These are phyloP conservation scores for Hylomyscus alleni DNA, from an alignment of 2,797 vertebrate species.

Conservation along the genomic window DNA sequence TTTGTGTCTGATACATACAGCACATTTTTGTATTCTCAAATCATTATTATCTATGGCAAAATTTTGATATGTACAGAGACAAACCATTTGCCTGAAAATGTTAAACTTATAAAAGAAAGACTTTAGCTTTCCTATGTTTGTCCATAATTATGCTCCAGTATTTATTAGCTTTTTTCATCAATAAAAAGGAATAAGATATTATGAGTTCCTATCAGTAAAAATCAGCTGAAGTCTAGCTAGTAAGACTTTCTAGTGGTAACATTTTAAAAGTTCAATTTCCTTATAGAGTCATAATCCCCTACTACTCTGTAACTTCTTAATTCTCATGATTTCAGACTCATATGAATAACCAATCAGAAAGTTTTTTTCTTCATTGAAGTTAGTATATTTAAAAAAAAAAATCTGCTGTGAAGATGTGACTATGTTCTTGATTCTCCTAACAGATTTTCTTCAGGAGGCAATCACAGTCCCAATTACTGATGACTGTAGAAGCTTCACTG, in stretches of 20 bases:
- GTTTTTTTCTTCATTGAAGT: not conserved
- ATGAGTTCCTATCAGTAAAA: constrained; percentile 23
- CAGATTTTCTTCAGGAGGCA: not conserved
- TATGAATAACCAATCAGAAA: not conserved
- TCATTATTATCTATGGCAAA: not conserved
- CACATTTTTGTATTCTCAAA: not conserved
- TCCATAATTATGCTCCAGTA: not conserved
- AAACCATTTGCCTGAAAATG: not conserved
- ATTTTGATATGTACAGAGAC: not conserved
- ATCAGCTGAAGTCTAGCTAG: not conserved
- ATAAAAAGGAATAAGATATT: constrained; percentile 13
- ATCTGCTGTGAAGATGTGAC: not conserved
- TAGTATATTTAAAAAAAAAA: not conserved
- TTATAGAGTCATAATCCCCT: constrained; percentile 3
- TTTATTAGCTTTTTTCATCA: not conserved
- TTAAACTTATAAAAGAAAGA: not conserved
- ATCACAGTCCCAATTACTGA: constrained; percentile 1
- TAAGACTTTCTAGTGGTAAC: not conserved
- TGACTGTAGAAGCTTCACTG: not conserved
- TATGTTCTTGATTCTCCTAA: constrained; percentile 35
- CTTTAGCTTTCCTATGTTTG: not conserved
- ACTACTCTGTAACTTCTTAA: constrained; percentile 20
- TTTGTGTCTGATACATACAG: not conserved
- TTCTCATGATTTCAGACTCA: constrained; percentile 48
- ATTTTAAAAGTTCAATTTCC: constrained; percentile 17